Conservation (phyloP, 2,888 invertebrate species). For the Scotopteryx bipunctaria region DNA sequence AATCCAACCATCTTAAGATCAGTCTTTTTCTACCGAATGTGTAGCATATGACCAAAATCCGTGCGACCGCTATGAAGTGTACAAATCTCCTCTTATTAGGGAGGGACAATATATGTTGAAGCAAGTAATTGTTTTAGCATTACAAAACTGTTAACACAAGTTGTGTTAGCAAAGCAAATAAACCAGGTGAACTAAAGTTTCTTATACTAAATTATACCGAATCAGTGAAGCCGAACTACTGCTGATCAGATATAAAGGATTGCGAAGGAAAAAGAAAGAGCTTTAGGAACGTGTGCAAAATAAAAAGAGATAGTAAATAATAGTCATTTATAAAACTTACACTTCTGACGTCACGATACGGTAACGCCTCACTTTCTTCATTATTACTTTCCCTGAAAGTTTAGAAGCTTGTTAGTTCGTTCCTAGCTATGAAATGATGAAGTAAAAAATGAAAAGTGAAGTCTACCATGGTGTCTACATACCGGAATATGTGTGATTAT, state of each 20-base stretch:
- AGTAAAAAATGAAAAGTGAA: too few species aligned
- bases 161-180: constrained; percentile 9
- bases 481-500: too few species aligned
- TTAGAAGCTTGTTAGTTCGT: too few species aligned
- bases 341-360: constrained; percentile 91
- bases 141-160: constrained; percentile 21
- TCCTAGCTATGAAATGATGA: too few species aligned
- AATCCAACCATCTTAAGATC: too few species aligned
- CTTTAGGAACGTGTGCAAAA: not conserved
- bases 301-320: not conserved
- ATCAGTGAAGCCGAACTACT: not conserved
- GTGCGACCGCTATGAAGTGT: too few species aligned
- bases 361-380: constrained; percentile 94
- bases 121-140: constrained; percentile 20
- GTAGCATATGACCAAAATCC: too few species aligned
- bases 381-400: constrained; percentile 92
- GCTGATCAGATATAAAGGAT: not conserved
- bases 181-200: not conserved
- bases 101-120: not conserved
- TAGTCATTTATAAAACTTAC: constrained; percentile 88
- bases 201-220: not conserved
- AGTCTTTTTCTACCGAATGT: too few species aligned
- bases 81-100: too few species aligned
- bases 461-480: too few species aligned
- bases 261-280: not conserved